phyloP scores from a whole-genome alignment of 2,113 vertebrate species.

The Rhinogobius similis region DNA sequence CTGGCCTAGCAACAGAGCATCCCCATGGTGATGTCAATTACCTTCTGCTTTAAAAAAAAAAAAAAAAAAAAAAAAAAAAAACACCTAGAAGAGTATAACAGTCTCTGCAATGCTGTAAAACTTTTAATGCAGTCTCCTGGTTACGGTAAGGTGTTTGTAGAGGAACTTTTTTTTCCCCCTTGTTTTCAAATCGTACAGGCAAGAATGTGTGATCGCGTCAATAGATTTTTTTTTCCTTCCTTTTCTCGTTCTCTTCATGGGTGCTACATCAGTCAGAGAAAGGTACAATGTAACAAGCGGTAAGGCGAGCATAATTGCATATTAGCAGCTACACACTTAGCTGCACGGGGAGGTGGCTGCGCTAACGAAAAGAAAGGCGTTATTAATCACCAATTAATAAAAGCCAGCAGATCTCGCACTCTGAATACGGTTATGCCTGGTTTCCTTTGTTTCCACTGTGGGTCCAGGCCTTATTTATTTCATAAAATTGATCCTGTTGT shows the following conservation, averaged over 20 bases:
- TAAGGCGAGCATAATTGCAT: constrained; percentile 96
- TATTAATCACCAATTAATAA: constrained; percentile 97
- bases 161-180: constrained; percentile 34
- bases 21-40: constrained; percentile 79
- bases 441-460: constrained; percentile 71
- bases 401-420: constrained; percentile 78
- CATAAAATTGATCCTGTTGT: constrained; percentile 71
- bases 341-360: constrained; percentile 92
- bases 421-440: constrained; percentile 61
- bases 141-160: constrained; percentile 63
- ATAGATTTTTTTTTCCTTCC: constrained; percentile 71
- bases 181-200: constrained; percentile 37
- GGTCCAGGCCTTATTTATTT: constrained; percentile 71
- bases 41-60: constrained; percentile 72
- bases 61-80: constrained; percentile 72
- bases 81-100: constrained; percentile 67
- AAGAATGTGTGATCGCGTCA: constrained; percentile 57
- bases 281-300: constrained; percentile 91
- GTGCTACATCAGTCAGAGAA: constrained; percentile 88
- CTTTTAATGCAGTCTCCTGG: constrained; percentile 70
- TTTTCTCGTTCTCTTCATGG: constrained; percentile 86
- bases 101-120: constrained; percentile 72
- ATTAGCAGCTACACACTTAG: constrained; percentile 96
- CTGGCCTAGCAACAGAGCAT: constrained; percentile 77
- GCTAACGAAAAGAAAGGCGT: constrained; percentile 93